Evolutionary conservation across 2,797 vertebrate species (phyloP), one percentile per base, ranked within the genome.

Genomic region (Neostethus bicornis): DNA sequence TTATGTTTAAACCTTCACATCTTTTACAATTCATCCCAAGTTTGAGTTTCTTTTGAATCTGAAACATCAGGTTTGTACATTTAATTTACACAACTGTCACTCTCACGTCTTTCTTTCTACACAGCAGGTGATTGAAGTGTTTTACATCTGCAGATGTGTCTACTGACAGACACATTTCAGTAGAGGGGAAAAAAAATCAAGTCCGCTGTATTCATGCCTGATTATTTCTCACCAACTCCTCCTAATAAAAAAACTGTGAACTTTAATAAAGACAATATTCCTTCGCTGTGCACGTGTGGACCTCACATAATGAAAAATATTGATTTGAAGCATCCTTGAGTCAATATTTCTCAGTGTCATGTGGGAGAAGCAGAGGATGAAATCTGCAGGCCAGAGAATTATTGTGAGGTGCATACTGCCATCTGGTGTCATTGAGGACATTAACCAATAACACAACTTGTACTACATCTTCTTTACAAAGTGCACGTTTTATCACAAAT

Each of bases 301-400:
- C 79, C 73, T 81, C 84, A 87, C 89, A 91, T 91, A 90, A 92
- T 91, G 86, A 91, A 91, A 91, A 87, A 80, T 90, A 91, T 90
- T 86, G 91, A 92, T 91, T 80, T 82, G 80, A 80, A 83, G 75
- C 83, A 81, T 83, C 69, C 85, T 84, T 80, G 74, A 66, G 81
- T 89, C 87, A 72, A 87, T 90, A 83, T 85, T 78, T 80, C 63
- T 75, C 75, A 63, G 51, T 77, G 73, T 77, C 81, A 65, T 61
- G 43, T 45, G 80, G 81, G 70, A 73, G 51, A 28, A 48, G 5
- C 2, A 32, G 66, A 34, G 29, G 42, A 48, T 7, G 14, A 17
- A 26, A 21, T 35, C 26, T 34, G 13, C 19, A 20, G 5, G 19
- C 26, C 5, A 6, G 16, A 23, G 1, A 13, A 5, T 2, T 28